These are phyloP conservation scores for Cistogaster globosa DNA, from an alignment of 2,888 invertebrate species.

Conservation along the genomic window DNA sequence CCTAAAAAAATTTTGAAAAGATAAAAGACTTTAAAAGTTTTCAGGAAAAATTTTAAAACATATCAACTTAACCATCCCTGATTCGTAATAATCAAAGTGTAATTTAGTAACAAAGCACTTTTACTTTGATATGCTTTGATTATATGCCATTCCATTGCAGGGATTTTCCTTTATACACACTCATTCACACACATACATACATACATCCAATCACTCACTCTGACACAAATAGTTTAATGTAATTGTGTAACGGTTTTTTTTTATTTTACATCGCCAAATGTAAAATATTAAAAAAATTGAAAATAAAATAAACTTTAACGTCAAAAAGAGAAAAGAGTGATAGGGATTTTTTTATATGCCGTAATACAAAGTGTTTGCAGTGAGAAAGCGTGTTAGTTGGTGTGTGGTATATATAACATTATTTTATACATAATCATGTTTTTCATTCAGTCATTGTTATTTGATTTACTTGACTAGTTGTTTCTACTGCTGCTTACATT, in stretches of 20 bases:
- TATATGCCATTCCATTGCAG: background rate
- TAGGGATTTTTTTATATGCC: background rate
- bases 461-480: conserved; percentile 35
- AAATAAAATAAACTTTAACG: background rate
- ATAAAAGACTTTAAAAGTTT: no score
- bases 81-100: background rate
- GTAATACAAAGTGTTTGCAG: background rate
- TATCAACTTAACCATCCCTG: no score
- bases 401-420: background rate
- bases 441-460: conserved; percentile 34
- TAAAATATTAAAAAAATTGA: no score
- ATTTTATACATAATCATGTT: conserved; percentile 36
- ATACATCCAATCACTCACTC: background rate
- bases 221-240: background rate
- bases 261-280: no score
- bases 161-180: background rate
- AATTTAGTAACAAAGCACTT: background rate
- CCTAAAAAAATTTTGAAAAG: no score
- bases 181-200: background rate
- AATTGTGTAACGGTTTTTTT: conserved; percentile 1
- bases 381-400: background rate
- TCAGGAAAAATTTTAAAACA: no score
- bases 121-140: conserved; percentile 11
- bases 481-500: conserved; percentile 17
- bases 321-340: background rate